A percentile compares a stretch with the other conserved stretches of the same genome.
Conservation (phyloP, 1,140 invertebrate genomes). For the Penaeus japonicus region DNA sequence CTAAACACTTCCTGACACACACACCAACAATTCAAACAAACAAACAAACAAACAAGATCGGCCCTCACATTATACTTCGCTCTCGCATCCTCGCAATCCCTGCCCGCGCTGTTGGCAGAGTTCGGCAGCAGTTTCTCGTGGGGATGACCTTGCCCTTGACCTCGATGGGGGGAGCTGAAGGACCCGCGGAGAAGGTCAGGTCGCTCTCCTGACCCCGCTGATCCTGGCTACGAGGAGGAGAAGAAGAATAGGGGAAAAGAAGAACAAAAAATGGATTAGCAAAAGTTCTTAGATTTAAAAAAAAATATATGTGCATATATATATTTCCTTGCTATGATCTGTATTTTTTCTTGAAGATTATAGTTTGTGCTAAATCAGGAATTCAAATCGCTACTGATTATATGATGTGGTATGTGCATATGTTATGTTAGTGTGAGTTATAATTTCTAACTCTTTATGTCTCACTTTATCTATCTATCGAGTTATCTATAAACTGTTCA, state of each 20-base stretch:
- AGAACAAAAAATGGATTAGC: neutral
- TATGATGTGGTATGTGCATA: too few species aligned
- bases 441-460: too few species aligned
- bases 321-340: too few species aligned
- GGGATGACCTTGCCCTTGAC: neutral
- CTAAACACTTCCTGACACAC: too few species aligned
- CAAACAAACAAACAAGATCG: too few species aligned
- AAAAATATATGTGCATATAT: neutral
- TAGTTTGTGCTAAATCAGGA: too few species aligned
- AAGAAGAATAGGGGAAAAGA: neutral
- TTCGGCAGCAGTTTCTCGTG: constrained; percentile 36
- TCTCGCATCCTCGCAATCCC: constrained; percentile 35
- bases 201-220: constrained; percentile 10
- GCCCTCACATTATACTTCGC: constrained; percentile 47
- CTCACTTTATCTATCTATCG: neutral
- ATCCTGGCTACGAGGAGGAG: constrained; percentile 4
- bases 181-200: constrained; percentile 39
- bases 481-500: neutral
- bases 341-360: too few species aligned
- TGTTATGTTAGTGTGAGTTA: too few species aligned
- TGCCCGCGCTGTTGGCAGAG: neutral
- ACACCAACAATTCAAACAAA: too few species aligned
- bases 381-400: too few species aligned
- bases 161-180: constrained; percentile 22
- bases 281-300: neutral